Percentiles rank a stretch among this genome's conserved stretches.
phyloP scores from a whole-genome alignment of 2,888 invertebrate genomes.

The Nomada hirtipes region DNA sequence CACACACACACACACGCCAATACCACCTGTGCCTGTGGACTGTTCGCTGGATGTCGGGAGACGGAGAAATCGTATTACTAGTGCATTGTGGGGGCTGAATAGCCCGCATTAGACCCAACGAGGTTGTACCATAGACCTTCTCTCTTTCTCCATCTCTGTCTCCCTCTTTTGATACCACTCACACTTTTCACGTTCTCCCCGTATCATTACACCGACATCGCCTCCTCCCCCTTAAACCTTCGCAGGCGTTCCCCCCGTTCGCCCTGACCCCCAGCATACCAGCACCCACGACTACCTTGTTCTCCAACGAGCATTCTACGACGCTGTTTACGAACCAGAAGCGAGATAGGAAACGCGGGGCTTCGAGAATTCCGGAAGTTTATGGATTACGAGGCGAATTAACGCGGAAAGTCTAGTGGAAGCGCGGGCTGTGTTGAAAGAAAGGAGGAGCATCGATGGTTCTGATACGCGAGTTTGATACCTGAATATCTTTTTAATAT shows the following conservation, averaged over 20 bases:
- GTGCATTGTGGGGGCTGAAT: conserved; percentile 83
- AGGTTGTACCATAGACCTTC: conserved; percentile 76
- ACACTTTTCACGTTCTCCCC: conserved; percentile 49
- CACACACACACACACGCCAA: not conserved
- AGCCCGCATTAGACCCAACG: conserved; percentile 82
- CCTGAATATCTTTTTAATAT: too few relatives aligned
- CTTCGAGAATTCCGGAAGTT: conserved; percentile 59
- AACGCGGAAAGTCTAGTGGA: conserved; percentile 22
- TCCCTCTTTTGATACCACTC: conserved; percentile 50
- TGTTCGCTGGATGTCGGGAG: conserved; percentile 64
- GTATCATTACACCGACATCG: conserved; percentile 60
- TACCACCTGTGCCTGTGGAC: conserved; percentile 55
- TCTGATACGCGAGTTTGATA: too few relatives aligned
- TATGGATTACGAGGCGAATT: conserved; percentile 70
- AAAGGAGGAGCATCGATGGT: too few relatives aligned
- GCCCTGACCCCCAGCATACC: conserved; percentile 33
- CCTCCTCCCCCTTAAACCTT: conserved; percentile 46
- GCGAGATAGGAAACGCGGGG: conserved; percentile 47
- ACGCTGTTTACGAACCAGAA: conserved; percentile 72
- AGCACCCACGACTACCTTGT: conserved; percentile 27
- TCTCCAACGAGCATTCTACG: conserved; percentile 62
- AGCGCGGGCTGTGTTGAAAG: too few relatives aligned
- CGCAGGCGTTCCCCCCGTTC: conserved; percentile 41
- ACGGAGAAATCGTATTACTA: conserved; percentile 83
- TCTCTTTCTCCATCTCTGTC: conserved; percentile 22